Evolutionary conservation across 2,113 vertebrate species (phyloP), one percentile per base, ranked within the genome.

Genomic region (Vimba vimba): DNA sequence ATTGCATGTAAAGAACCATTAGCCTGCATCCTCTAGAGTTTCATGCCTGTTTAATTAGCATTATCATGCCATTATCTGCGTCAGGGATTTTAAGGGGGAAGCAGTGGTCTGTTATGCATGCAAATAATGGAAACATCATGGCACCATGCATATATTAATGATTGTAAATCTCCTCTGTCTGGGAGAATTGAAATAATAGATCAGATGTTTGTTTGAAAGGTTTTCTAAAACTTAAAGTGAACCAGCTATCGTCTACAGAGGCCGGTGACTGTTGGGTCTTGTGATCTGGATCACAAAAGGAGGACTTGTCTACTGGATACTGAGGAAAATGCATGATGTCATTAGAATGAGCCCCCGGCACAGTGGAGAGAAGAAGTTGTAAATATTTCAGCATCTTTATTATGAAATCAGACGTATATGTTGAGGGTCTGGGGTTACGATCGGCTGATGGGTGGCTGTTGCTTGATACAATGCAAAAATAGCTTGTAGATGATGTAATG

Each of bases 201-300:
- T 2, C 69, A 25, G 23, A 43, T 25, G 71, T 74, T 74, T 74
- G 71, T 74, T 43, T 76, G n/a, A 52, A 76, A 76, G 47, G 74
- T 17, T 76, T 52, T 30, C 13, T 27, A 13, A 76, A 52, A 74
- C 10, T 43, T 74, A 45, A 74, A 76, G 45, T 19, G 13, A 47
- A 30, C n/a, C 13, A 76, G 73, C n/a, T 76, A 52, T 27, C 0
- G 23, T 75, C 39, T 75, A 30, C 47, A 30, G 62, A 62, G 75
- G 36, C 62, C 27, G 85, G 60, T 74, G 60, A 77, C 36, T 71
- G 74, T 68, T 21, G 36, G 43, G 23, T 91, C 88, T 87, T 86
- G 88, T 90, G 89, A 89, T 89, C 77, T 43, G 19, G 68, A 79
- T 87, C 59, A 76, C 71, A 73, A 86, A 89, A 85, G 74, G 83